These are phyloP conservation scores for Cardinalis cardinalis DNA, from an alignment of 2,113 vertebrate genomes.

Conservation along the genomic window DNA sequence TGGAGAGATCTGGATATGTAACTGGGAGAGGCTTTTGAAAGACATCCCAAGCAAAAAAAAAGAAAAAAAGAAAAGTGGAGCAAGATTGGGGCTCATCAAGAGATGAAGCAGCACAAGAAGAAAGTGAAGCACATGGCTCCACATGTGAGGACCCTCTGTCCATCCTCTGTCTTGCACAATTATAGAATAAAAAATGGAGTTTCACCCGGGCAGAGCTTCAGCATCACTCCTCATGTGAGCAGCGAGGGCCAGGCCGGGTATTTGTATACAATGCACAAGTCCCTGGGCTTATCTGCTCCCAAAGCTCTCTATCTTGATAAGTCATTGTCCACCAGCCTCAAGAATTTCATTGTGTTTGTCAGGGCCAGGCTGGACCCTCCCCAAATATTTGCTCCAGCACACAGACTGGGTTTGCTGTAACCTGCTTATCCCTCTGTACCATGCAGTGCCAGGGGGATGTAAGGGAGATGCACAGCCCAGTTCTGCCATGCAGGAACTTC, in stretches of 20 bases:
- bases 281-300: slow-evolving; percentile 16
- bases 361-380: background rate
- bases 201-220: background rate
- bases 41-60: background rate
- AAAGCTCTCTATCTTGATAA: background rate
- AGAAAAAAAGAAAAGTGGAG: background rate
- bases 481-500: background rate
- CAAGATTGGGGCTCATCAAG: background rate
- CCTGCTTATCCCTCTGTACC: rapidly evolving
- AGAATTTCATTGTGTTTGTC: background rate
- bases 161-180: background rate
- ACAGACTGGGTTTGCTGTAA: background rate
- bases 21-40: background rate
- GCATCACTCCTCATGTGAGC: background rate
- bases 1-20: background rate
- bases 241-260: rapidly evolving
- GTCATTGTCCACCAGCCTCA: background rate
- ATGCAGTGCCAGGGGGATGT: background rate
- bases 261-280: slow-evolving; percentile 30
- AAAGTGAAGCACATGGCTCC: rapidly evolving
- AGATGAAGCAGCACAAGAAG: background rate
- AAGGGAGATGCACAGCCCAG: background rate
- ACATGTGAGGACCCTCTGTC: rapidly evolving
- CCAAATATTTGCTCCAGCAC: slow-evolving; percentile 16
- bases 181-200: background rate